Conservation (phyloP, 2,797 vertebrate genomes). For the Sebastiscus albofasciatus region DNA sequence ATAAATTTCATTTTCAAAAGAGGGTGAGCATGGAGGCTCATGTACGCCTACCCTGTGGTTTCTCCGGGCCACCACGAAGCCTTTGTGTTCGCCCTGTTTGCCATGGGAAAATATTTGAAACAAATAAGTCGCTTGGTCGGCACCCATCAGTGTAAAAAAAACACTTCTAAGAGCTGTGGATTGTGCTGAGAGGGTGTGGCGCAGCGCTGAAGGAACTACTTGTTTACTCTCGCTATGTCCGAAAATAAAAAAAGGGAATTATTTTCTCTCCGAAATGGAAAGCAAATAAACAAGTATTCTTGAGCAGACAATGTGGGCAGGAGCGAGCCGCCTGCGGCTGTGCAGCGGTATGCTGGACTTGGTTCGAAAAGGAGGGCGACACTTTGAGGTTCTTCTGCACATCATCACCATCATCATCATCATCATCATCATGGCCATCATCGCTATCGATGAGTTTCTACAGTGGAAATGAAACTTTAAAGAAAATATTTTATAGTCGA, state of each 20-base stretch:
- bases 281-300: slow-evolving; percentile 80
- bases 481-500: neutral
- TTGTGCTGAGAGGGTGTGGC: slow-evolving; percentile 77
- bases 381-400: slow-evolving; percentile 37
- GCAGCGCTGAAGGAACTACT: slow-evolving; percentile 67
- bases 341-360: slow-evolving; percentile 47
- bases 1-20: slow-evolving; percentile 84
- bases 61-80: slow-evolving; percentile 78
- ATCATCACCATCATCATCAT: slow-evolving; percentile 34
- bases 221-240: slow-evolving; percentile 78
- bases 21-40: slow-evolving; percentile 66
- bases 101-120: slow-evolving; percentile 87
- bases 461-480: neutral
- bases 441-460: slow-evolving; percentile 5
- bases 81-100: slow-evolving; percentile 79
- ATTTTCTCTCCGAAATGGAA: slow-evolving; percentile 75
- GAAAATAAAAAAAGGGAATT: slow-evolving; percentile 73
- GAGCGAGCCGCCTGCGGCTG: slow-evolving; percentile 48
- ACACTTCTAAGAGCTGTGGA: slow-evolving; percentile 79
- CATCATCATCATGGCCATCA: slow-evolving; percentile 12
- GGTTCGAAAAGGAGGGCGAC: slow-evolving; percentile 37
- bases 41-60: slow-evolving; percentile 81
- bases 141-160: slow-evolving; percentile 77
- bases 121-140: slow-evolving; percentile 80
- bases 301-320: slow-evolving; percentile 71